These are phyloP conservation scores for Lissonota sp. DNA, from an alignment of 2,888 invertebrate species.

Conservation along the genomic window DNA sequence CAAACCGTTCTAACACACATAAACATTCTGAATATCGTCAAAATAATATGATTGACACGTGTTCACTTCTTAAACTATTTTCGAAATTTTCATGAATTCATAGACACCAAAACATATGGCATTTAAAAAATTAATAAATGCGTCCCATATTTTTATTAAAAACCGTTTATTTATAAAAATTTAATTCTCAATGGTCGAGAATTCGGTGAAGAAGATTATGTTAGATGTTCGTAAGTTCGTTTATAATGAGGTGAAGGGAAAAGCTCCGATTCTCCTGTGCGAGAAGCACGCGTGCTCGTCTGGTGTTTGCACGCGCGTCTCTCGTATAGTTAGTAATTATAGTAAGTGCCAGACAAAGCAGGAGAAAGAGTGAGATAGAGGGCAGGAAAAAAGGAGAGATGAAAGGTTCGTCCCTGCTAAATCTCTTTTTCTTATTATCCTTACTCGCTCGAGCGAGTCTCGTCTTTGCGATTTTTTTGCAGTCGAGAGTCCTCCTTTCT, in stretches of 20 bases:
- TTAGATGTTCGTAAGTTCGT: slow-evolving; percentile 3
- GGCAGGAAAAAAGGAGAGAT: neutral
- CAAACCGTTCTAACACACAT: no score
- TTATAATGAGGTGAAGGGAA: slow-evolving; percentile 23
- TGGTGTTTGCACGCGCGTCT: slow-evolving; percentile 40
- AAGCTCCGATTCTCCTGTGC: slow-evolving; percentile 5
- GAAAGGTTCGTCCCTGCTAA: slow-evolving; percentile 42
- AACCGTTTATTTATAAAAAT: no score
- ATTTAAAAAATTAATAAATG: no score
- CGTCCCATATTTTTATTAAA: no score
- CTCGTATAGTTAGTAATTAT: slow-evolving; percentile 63
- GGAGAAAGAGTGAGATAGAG: slow-evolving; percentile 9
- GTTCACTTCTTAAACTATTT: no score
- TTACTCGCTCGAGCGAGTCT: slow-evolving; percentile 56
- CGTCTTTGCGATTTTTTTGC: slow-evolving; percentile 66
- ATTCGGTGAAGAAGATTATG: neutral
- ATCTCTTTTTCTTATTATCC: slow-evolving; percentile 66
- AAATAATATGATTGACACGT: no score
- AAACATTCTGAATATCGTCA: no score
- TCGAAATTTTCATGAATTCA: no score
- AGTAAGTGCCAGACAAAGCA: slow-evolving; percentile 61
- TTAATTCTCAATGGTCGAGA: neutral
- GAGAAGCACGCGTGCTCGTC: slow-evolving; percentile 41
- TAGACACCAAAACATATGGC: no score
- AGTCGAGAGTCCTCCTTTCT: slow-evolving; percentile 44